Conservation (phyloP, 1,140 invertebrate species). For the Drosophila santomea region DNA sequence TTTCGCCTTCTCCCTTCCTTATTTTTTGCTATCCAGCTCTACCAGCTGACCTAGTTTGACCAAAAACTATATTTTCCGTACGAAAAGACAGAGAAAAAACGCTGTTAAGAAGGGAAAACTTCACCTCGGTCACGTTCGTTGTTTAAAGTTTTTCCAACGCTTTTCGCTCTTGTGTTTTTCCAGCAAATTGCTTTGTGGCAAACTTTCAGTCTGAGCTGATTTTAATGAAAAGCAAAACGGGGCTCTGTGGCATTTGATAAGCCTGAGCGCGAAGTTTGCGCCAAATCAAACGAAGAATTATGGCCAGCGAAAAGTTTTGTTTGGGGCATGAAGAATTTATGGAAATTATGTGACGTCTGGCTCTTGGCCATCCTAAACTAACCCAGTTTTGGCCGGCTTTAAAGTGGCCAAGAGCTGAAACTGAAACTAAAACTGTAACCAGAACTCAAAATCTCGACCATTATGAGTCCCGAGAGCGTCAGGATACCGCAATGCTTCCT, state of each 20-base stretch:
- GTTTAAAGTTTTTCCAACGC: slow-evolving; percentile 55
- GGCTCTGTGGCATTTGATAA: slow-evolving; percentile 32
- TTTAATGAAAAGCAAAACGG: slow-evolving; percentile 47
- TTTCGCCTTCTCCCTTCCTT: slow-evolving; percentile 4
- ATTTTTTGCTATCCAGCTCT: slow-evolving; percentile 10
- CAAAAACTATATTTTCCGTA: slow-evolving; percentile 16
- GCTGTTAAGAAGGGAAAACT: slow-evolving; percentile 46
- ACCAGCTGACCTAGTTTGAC: slow-evolving; percentile 59
- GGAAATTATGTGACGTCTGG: slow-evolving; percentile 5
- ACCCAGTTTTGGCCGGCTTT: not conserved
- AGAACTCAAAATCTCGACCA: slow-evolving; percentile 59
- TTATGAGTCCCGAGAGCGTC: slow-evolving; percentile 64
- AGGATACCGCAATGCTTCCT: slow-evolving; percentile 64
- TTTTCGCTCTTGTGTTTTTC: slow-evolving; percentile 36
- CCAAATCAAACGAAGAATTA: slow-evolving; percentile 39
- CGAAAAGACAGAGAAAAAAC: not conserved
- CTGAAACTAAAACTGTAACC: slow-evolving; percentile 17
- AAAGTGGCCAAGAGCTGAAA: slow-evolving; percentile 21
- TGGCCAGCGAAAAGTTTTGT: slow-evolving; percentile 24
- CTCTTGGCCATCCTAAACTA: slow-evolving; percentile 10
- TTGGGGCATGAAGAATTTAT: slow-evolving; percentile 28
- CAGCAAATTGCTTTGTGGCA: slow-evolving; percentile 37
- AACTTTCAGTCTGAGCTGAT: slow-evolving; percentile 38
- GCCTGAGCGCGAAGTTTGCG: slow-evolving; percentile 25
- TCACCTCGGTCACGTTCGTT: slow-evolving; percentile 69